Conservation (phyloP, 2,888 invertebrate species). For the Cheilosia impressa region DNA sequence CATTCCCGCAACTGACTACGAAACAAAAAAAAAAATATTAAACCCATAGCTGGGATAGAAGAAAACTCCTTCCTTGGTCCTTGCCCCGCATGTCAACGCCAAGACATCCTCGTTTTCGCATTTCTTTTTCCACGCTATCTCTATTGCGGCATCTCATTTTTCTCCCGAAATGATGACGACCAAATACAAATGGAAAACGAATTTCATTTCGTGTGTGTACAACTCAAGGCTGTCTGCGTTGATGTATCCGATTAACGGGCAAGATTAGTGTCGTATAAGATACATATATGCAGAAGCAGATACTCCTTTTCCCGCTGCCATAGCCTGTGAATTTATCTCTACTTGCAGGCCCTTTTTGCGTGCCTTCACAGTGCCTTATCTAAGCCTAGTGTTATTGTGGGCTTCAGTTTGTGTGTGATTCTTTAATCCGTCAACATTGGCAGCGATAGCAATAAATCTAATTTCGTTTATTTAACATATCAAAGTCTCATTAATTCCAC, state of each 20-base stretch:
- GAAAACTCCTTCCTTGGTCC: neutral
- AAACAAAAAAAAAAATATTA: slow-evolving; percentile 21
- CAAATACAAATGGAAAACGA: slow-evolving; percentile 37
- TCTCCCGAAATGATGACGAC: slow-evolving; percentile 4
- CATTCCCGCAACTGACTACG: neutral
- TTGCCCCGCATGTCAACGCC: slow-evolving; percentile 18
- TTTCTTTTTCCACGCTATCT: slow-evolving; percentile 24
- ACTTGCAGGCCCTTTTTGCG: slow-evolving; percentile 8
- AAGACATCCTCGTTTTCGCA: slow-evolving; percentile 37
- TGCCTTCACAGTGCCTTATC: neutral
- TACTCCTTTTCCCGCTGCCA: slow-evolving; percentile 2
- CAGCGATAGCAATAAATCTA: slow-evolving; percentile 64
- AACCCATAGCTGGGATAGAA: neutral
- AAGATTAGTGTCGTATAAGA: slow-evolving; percentile 46
- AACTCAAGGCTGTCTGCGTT: slow-evolving; percentile 54
- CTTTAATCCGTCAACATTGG: slow-evolving; percentile 44
- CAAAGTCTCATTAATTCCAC: slow-evolving; percentile 63
- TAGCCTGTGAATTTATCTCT: slow-evolving; percentile 27
- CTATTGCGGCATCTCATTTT: slow-evolving; percentile 25
- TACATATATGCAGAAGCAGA: slow-evolving; percentile 31
- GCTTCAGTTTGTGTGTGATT: slow-evolving; percentile 20
- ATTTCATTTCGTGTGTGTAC: slow-evolving; percentile 30
- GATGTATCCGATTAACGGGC: slow-evolving; percentile 61
- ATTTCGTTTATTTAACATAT: slow-evolving; percentile 73
- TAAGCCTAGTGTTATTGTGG: slow-evolving; percentile 13